phyloP scores from a whole-genome alignment of 2,113 vertebrate species.

The Emydocephalus ijimae region DNA sequence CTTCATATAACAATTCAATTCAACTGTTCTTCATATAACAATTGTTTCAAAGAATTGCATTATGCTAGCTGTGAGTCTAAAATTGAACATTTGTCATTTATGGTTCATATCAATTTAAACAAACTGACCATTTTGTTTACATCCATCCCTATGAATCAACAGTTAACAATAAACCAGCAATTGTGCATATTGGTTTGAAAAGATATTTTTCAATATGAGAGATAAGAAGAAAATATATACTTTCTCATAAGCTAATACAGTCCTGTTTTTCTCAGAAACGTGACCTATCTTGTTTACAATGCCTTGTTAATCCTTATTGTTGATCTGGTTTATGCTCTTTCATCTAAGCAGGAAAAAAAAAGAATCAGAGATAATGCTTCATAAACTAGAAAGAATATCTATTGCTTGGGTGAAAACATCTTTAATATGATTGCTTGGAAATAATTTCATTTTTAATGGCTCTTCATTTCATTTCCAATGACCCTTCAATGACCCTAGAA shows the following conservation, averaged over 20 bases:
- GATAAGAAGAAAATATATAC: neutral
- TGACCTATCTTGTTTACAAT: neutral
- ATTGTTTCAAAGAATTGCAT: neutral
- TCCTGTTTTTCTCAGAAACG: neutral
- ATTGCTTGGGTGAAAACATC: neutral
- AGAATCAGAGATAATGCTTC: conserved; percentile 6
- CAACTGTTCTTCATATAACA: no score
- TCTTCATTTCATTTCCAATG: neutral
- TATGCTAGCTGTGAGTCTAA: neutral
- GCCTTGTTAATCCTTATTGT: neutral
- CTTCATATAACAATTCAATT: no score
- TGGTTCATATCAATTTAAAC: neutral
- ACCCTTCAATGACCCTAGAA: neutral
- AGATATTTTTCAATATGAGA: neutral
- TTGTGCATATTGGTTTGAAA: neutral
- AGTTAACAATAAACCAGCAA: neutral
- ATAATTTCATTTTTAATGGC: neutral
- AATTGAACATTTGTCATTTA: neutral
- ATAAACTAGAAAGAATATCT: neutral
- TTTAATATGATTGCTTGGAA: neutral
- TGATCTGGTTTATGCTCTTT: neutral
- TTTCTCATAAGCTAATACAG: neutral
- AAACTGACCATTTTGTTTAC: neutral
- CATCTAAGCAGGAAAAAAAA: neutral
- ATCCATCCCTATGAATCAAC: neutral